Evolutionary conservation across 2,888 invertebrate species (phyloP).

Genomic region (Halocaridina rubra): DNA sequence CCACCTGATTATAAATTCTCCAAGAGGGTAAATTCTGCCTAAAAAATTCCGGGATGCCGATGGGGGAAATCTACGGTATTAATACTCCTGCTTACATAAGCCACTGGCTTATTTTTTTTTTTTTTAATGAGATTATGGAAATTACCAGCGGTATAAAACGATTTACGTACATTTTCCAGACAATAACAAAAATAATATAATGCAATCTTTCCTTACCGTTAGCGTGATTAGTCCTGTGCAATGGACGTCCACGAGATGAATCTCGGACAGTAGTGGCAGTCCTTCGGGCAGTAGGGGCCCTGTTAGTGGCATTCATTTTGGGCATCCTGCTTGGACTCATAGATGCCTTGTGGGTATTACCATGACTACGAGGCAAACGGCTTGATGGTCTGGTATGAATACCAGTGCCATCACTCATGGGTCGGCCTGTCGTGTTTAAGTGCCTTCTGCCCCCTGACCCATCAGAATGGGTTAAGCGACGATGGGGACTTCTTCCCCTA

Average conservation of each 20-base stretch:
- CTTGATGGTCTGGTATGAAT: neutral
- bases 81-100: too few relatives aligned
- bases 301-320: neutral
- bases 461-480: neutral
- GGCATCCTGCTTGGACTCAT: neutral
- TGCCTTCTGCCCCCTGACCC: neutral
- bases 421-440: neutral
- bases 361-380: neutral
- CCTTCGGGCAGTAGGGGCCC: neutral
- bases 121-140: too few relatives aligned
- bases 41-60: too few relatives aligned
- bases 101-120: too few relatives aligned
- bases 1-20: too few relatives aligned
- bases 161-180: too few relatives aligned
- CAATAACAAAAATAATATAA: too few relatives aligned
- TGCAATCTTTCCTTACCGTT: too few relatives aligned
- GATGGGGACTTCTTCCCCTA: neutral
- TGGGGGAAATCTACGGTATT: too few relatives aligned
- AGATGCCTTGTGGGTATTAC: neutral
- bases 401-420: neutral
- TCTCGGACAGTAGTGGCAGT: neutral
- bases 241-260: neutral
- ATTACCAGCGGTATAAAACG: too few relatives aligned
- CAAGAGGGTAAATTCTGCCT: too few relatives aligned
- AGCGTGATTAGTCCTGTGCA: neutral